Evolutionary conservation across 2,888 invertebrate species (phyloP).

Genomic region (Tortrix viridana): DNA sequence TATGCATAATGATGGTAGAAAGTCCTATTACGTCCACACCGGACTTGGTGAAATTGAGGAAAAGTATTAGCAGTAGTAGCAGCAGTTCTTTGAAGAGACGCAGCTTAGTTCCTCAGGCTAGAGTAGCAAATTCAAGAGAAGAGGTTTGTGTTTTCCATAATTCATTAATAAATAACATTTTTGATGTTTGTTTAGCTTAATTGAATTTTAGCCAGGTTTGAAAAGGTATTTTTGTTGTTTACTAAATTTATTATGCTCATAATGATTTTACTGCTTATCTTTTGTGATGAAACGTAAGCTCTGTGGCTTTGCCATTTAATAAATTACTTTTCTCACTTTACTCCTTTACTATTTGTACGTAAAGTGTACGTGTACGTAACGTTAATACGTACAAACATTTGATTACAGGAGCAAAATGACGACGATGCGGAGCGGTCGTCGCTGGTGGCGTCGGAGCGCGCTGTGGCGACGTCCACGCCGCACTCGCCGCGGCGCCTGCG

Average conservation of each 20-base stretch:
- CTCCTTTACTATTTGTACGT: too few species aligned
- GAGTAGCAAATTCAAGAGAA: conserved; percentile 52
- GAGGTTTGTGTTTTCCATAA: conserved; percentile 56
- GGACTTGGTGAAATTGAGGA: conserved; percentile 54
- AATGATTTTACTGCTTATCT: too few species aligned
- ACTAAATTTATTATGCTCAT: too few species aligned
- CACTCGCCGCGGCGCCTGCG: conserved; percentile 56
- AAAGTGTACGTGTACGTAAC: too few species aligned
- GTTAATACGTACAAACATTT: too few species aligned
- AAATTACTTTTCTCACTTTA: too few species aligned
- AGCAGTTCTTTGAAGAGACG: conserved; percentile 63
- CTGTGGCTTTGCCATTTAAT: too few species aligned
- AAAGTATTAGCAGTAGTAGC: conserved; percentile 60
- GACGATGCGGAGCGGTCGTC: conserved; percentile 85
- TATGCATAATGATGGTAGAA: conserved; percentile 56
- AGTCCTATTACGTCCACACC: conserved; percentile 67
- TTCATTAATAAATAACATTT: too few species aligned
- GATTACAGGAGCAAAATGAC: conserved; percentile 77
- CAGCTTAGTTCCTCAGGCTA: conserved; percentile 65
- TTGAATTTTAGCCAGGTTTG: too few species aligned
- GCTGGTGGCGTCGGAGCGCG: conserved; percentile 74
- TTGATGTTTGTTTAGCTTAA: too few species aligned
- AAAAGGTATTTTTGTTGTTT: too few species aligned
- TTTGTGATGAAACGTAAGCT: too few species aligned
- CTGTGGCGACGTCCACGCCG: conserved; percentile 70